Evolutionary conservation across 2,113 vertebrate genomes (phyloP).

Genomic region (Bubo bubo): DNA sequence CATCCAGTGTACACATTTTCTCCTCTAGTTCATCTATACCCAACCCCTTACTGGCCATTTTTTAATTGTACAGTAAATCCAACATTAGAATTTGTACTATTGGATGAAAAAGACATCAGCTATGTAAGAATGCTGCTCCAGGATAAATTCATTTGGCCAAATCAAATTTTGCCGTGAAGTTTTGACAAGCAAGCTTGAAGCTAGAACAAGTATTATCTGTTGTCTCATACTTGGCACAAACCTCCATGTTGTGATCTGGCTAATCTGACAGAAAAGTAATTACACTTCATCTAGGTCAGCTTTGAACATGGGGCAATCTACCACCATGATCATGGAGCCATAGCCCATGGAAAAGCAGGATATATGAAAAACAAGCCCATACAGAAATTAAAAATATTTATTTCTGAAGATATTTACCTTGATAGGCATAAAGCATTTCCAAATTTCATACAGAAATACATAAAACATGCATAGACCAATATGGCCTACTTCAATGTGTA

Average conservation of each 20-base stretch:
- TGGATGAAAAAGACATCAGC: not conserved
- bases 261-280: not conserved
- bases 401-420: constrained; percentile 83
- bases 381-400: constrained; percentile 83
- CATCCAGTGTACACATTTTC: not conserved
- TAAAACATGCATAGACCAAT: constrained; percentile 86
- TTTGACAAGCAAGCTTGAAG: not conserved
- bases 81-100: not conserved
- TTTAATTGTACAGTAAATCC: not conserved
- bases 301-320: fast-evolving
- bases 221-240: not conserved
- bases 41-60: not conserved
- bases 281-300: not conserved
- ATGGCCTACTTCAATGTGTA: constrained; percentile 81
- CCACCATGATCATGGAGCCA: not conserved
- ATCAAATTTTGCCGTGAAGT: not conserved
- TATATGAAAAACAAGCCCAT: constrained; percentile 1
- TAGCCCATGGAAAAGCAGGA: not conserved
- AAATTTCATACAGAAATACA: constrained; percentile 94
- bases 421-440: constrained; percentile 78
- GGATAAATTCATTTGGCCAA: not conserved
- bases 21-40: not conserved
- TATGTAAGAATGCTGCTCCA: not conserved
- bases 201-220: not conserved
- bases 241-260: not conserved